Conservation (phyloP, 2,113 vertebrate genomes). For the Myxocyprinus asiaticus region DNA sequence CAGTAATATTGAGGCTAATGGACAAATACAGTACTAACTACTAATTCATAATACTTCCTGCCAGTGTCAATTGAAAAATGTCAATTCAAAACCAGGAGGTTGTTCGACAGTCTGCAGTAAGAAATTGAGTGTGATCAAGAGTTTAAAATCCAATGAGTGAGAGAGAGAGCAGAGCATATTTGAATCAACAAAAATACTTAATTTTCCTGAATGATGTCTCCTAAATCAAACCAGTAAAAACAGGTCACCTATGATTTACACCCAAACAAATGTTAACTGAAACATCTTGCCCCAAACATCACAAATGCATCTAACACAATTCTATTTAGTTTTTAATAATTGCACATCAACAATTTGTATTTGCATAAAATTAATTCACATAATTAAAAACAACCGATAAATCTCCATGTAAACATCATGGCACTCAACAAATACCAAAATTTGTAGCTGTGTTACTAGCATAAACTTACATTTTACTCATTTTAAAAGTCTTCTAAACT, state of each 20-base stretch:
- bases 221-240: too few relatives aligned
- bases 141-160: background rate
- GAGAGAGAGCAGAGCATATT: too few relatives aligned
- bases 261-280: too few relatives aligned
- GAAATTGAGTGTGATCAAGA: background rate
- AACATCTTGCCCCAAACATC: too few relatives aligned
- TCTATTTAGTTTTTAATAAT: constrained; percentile 19
- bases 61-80: background rate
- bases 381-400: too few relatives aligned
- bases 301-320: too few relatives aligned
- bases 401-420: background rate
- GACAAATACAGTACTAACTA: constrained; percentile 1
- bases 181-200: too few relatives aligned
- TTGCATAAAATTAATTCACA: background rate
- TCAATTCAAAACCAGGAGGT: background rate
- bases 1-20: constrained; percentile 43
- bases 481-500: too few relatives aligned
- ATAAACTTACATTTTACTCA: too few relatives aligned
- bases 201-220: background rate
- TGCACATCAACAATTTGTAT: background rate
- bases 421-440: background rate
- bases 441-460: too few relatives aligned
- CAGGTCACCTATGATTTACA: too few relatives aligned
- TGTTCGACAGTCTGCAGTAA: background rate
- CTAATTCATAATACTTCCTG: background rate